Evolutionary conservation across 2,888 invertebrate genomes (phyloP).

Genomic region (Drosophila flavopinicola): DNA sequence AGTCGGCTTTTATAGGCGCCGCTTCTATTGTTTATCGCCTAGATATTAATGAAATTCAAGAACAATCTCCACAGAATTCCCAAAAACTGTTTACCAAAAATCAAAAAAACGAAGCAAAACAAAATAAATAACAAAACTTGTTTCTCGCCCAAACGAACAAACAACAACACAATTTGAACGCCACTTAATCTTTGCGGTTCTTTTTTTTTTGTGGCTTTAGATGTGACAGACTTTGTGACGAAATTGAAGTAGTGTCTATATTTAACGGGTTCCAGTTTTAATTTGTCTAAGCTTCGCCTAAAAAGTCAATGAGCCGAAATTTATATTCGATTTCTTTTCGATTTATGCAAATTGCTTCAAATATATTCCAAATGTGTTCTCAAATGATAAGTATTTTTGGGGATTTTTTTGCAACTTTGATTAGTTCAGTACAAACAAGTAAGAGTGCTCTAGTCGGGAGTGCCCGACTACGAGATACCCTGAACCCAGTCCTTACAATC

Average conservation of each 20-base stretch:
- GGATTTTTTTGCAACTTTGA: constrained; percentile 17
- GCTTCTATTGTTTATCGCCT: constrained; percentile 51
- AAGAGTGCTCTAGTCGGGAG: too few relatives aligned
- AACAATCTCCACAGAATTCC: constrained; percentile 59
- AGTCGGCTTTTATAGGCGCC: constrained; percentile 53
- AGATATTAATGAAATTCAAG: constrained; percentile 72
- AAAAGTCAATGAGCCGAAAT: constrained; percentile 27
- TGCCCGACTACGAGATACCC: too few relatives aligned
- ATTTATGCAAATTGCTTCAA: constrained; percentile 31
- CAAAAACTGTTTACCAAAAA: constrained; percentile 48
- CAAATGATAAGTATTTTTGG: constrained; percentile 5
- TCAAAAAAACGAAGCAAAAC: neutral
- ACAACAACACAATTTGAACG: constrained; percentile 23
- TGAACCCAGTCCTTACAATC: too few relatives aligned
- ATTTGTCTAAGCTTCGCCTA: constrained; percentile 4
- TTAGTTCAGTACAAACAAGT: neutral
- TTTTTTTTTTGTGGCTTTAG: constrained; percentile 17
- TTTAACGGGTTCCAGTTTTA: constrained; percentile 33
- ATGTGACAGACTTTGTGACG: constrained; percentile 20
- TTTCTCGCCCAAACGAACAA: constrained; percentile 21
- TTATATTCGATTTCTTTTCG: constrained; percentile 20
- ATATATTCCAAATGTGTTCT: constrained; percentile 13
- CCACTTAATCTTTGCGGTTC: constrained; percentile 24
- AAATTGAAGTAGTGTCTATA: constrained; percentile 25
- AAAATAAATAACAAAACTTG: constrained; percentile 43